These are phyloP conservation scores for Gouania willdenowi DNA, from an alignment of 2,797 vertebrate genomes.

Conservation along the genomic window DNA sequence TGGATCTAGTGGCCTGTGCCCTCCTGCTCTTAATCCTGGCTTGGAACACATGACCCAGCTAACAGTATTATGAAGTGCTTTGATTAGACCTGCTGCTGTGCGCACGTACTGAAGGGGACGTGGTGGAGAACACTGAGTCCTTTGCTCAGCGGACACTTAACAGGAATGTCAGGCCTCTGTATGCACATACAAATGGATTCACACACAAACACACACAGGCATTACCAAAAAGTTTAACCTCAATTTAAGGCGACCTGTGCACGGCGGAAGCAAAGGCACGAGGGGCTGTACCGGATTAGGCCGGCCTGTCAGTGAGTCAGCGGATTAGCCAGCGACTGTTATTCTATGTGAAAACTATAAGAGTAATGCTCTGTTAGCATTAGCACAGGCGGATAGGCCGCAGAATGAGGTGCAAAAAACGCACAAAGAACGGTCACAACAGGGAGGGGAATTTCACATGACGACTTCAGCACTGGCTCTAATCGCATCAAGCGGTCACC, in stretches of 20 bases:
- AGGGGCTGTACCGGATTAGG: slow-evolving; percentile 40
- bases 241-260: background rate
- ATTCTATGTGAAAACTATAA: slow-evolving; percentile 49
- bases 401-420: slow-evolving; percentile 3
- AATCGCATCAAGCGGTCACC: slow-evolving; percentile 29
- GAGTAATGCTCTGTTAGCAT: slow-evolving; percentile 26
- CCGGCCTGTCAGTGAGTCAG: slow-evolving; percentile 52
- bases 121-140: slow-evolving; percentile 9
- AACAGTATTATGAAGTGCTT: slow-evolving; percentile 68
- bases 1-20: slow-evolving; percentile 62
- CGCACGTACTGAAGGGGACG: slow-evolving; percentile 13
- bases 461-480: slow-evolving; percentile 18
- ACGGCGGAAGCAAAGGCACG: slow-evolving; percentile 9
- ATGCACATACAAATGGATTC: slow-evolving; percentile 1
- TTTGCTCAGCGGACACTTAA: slow-evolving; percentile 19
- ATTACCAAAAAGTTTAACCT: slow-evolving; percentile 17
- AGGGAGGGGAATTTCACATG: slow-evolving; percentile 45
- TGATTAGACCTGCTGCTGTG: slow-evolving; percentile 65
- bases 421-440: slow-evolving; percentile 22
- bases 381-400: slow-evolving; percentile 1
- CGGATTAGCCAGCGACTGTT: slow-evolving; percentile 39
- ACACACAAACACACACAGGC: slow-evolving; percentile 4
- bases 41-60: slow-evolving; percentile 75
- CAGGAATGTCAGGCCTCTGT: slow-evolving; percentile 25
- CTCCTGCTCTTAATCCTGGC: slow-evolving; percentile 70